A percentile compares a stretch with the other conserved stretches of the same genome.
These are phyloP conservation scores for Hiodon tergisus DNA, from an alignment of 2,113 vertebrate species.

Conservation along the genomic window DNA sequence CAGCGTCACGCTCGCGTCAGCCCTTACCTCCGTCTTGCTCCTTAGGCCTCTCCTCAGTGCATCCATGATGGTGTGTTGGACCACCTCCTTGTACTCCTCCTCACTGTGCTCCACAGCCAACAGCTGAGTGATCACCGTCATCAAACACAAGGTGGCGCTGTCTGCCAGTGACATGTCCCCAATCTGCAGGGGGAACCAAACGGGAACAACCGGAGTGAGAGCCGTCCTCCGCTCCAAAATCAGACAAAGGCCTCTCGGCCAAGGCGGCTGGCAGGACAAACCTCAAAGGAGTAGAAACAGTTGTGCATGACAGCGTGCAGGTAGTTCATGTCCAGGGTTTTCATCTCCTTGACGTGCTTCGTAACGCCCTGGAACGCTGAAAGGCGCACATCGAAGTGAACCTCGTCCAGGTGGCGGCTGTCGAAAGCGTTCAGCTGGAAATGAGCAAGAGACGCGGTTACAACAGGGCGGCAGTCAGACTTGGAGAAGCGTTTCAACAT, in stretches of 20 bases:
- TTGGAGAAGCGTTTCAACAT: background rate
- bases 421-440: slow-evolving; percentile 86
- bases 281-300: slow-evolving; percentile 92
- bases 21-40: slow-evolving; percentile 79
- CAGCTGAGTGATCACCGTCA: slow-evolving; percentile 68
- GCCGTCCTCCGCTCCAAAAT: too few relatives aligned
- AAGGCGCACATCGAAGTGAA: slow-evolving; percentile 85
- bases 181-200: slow-evolving; percentile 55
- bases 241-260: background rate
- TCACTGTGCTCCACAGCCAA: slow-evolving; percentile 62
- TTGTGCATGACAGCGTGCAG: slow-evolving; percentile 79
- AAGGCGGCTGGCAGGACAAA: slow-evolving; percentile 31
- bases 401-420: slow-evolving; percentile 84
- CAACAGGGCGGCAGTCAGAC: slow-evolving; percentile 10
- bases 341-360: slow-evolving; percentile 70
- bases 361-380: slow-evolving; percentile 77
- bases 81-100: slow-evolving; percentile 74
- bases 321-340: slow-evolving; percentile 72
- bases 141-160: slow-evolving; percentile 81
- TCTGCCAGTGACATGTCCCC: slow-evolving; percentile 93
- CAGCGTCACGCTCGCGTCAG: background rate
- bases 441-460: background rate
- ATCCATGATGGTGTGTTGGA: slow-evolving; percentile 77
- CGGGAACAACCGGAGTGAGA: background rate
- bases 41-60: slow-evolving; percentile 77